Conservation (phyloP, 2,113 vertebrate genomes). For the Tor tambroides region DNA sequence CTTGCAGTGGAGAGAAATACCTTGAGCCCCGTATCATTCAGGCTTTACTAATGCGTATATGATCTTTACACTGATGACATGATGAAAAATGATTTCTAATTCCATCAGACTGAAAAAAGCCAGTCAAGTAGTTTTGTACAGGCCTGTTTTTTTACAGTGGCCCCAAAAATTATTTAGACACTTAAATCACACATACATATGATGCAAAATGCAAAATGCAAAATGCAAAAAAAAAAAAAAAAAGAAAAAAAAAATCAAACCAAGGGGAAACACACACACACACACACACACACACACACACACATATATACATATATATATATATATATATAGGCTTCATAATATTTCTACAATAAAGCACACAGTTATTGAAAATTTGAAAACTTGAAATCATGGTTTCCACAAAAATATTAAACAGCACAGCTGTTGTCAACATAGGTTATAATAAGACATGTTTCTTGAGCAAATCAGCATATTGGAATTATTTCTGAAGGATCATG, state of each 20-base stretch:
- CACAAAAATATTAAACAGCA: too few relatives aligned
- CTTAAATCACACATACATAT: not conserved
- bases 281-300: too few relatives aligned
- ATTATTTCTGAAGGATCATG: too few relatives aligned
- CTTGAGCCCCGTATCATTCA: not conserved
- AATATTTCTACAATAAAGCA: too few relatives aligned
- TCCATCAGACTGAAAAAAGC: not conserved
- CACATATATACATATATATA: too few relatives aligned
- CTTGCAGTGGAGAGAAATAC: not conserved
- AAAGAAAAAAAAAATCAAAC: not conserved
- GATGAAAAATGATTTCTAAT: not conserved
- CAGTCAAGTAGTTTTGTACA: not conserved
- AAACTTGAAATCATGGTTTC: too few relatives aligned
- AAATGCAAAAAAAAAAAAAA: not conserved
- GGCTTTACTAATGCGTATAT: not conserved
- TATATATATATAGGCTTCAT: too few relatives aligned
- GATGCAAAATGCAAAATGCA: constrained; percentile 11
- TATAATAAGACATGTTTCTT: too few relatives aligned
- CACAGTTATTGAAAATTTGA: too few relatives aligned
- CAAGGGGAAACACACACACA: too few relatives aligned
- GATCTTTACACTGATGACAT: not conserved
- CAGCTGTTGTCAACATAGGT: too few relatives aligned
- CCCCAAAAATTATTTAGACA: not conserved
- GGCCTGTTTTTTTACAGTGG: not conserved
- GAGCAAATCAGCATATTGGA: too few relatives aligned